A percentile compares a stretch with the other conserved stretches of the same genome.
phyloP scores from a whole-genome alignment of 2,888 invertebrate genomes.

The Tinea trinotella region DNA sequence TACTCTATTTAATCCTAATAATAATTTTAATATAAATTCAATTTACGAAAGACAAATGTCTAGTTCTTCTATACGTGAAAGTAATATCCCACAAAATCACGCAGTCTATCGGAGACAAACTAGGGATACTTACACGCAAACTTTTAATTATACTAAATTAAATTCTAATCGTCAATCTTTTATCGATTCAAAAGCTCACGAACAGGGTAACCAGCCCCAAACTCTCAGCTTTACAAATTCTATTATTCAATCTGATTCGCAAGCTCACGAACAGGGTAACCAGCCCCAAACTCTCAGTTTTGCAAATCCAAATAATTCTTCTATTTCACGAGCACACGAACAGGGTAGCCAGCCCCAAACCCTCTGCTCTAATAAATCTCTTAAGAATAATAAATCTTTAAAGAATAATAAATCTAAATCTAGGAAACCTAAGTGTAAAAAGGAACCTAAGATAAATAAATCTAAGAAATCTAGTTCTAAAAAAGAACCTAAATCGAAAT shows the following conservation, averaged over 20 bases:
- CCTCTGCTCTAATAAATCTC: conserved; percentile 21
- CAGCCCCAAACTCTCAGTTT: no score
- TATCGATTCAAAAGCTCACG: no score
- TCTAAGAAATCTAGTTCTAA: conserved; percentile 21
- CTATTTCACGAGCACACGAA: conserved; percentile 21
- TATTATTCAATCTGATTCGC: no score
- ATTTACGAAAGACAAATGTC: background rate
- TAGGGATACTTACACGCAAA: background rate
- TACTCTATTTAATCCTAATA: background rate
- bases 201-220: no score
- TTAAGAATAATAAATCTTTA: no score
- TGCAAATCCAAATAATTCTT: no score
- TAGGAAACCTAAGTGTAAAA: conserved; percentile 20
- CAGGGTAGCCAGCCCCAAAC: conserved; percentile 25
- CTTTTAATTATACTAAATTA: no score
- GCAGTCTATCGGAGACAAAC: conserved; percentile 5
- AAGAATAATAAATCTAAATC: conserved; percentile 20
- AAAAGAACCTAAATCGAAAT: conserved; percentile 9
- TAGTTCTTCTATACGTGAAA: no score
- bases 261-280: no score
- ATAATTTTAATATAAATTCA: background rate
- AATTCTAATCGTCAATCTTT: no score
- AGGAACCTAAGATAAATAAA: conserved; percentile 17
- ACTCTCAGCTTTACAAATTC: no score
- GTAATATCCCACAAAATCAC: background rate